These are phyloP conservation scores for Mimachlamys varia DNA, from an alignment of 2,888 invertebrate genomes.

Conservation along the genomic window DNA sequence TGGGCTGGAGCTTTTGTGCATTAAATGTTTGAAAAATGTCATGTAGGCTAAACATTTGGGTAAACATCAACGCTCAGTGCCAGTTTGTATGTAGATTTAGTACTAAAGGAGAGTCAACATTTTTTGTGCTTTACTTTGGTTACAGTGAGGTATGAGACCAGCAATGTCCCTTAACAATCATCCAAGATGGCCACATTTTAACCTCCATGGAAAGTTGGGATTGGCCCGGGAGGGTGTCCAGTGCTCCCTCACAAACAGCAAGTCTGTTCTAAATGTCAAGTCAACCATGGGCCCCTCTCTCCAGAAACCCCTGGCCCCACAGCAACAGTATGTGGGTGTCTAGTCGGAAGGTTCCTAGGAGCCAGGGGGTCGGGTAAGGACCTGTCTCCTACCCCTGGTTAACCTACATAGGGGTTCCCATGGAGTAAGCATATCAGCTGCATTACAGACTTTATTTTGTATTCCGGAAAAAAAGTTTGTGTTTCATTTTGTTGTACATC, in stretches of 20 bases:
- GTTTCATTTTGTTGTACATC: not conserved
- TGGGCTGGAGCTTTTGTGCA: too few species aligned
- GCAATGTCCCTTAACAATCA: not conserved
- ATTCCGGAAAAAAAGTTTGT: not conserved
- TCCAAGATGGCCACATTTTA: not conserved
- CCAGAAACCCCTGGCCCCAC: conserved; percentile 17
- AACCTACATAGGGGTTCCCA: not conserved
- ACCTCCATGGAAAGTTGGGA: not conserved
- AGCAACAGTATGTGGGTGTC: conserved; percentile 18
- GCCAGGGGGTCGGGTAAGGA: conserved; percentile 15
- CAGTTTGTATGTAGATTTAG: not conserved
- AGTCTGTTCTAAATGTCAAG: not conserved
- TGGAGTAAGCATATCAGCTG: not conserved
- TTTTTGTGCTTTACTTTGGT: not conserved
- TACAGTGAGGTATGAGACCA: not conserved
- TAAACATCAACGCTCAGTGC: not conserved
- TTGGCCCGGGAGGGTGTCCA: not conserved
- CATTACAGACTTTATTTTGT: not conserved
- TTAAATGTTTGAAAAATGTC: not conserved
- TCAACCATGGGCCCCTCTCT: not conserved
- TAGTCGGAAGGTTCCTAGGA: not conserved
- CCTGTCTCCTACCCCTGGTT: not conserved
- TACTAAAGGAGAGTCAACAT: not conserved
- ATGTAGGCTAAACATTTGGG: not conserved
- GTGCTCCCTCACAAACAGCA: not conserved